Evolutionary conservation across 2,888 invertebrate genomes (phyloP).

Genomic region (Gari tellinella): DNA sequence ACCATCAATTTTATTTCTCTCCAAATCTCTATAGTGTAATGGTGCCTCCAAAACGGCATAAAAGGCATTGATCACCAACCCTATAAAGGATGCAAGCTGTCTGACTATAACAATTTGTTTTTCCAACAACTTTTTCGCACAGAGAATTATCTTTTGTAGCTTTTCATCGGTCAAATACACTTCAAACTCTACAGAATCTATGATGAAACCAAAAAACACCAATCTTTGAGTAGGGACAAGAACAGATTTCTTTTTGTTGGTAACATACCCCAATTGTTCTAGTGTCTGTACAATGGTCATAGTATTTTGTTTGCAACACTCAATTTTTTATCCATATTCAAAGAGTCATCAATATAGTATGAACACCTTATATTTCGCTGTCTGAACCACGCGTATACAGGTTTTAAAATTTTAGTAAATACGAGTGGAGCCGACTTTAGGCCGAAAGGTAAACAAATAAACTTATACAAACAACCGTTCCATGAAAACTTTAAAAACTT

Average conservation of each 20-base stretch:
- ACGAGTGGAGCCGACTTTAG: conserved; percentile 34
- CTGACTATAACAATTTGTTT: conserved; percentile 6
- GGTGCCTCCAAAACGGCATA: conserved; percentile 34
- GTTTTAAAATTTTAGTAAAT: conserved; percentile 50
- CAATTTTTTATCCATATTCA: conserved; percentile 23
- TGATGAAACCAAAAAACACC: conserved; percentile 34
- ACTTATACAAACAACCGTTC: conserved; percentile 28
- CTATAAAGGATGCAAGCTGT: conserved; percentile 30
- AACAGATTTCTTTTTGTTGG: conserved; percentile 38
- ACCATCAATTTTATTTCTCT: conserved; percentile 29
- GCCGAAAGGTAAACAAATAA: conserved; percentile 35
- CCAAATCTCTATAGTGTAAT: conserved; percentile 37
- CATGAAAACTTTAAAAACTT: too few relatives aligned
- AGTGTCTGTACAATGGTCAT: conserved; percentile 15
- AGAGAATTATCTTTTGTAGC: conserved; percentile 10
- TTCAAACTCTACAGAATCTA: conserved; percentile 27
- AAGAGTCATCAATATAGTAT: conserved; percentile 52
- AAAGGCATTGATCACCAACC: conserved; percentile 32
- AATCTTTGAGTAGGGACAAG: conserved; percentile 27
- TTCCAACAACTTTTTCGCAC: not conserved
- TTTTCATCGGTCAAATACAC: conserved; percentile 35
- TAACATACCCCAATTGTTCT: conserved; percentile 23
- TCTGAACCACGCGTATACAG: too few relatives aligned
- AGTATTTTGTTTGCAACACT: conserved; percentile 19
- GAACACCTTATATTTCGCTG: conserved; percentile 31